These are phyloP conservation scores for Achatina immaculata DNA, from an alignment of 1,140 invertebrate genomes.

Conservation along the genomic window DNA sequence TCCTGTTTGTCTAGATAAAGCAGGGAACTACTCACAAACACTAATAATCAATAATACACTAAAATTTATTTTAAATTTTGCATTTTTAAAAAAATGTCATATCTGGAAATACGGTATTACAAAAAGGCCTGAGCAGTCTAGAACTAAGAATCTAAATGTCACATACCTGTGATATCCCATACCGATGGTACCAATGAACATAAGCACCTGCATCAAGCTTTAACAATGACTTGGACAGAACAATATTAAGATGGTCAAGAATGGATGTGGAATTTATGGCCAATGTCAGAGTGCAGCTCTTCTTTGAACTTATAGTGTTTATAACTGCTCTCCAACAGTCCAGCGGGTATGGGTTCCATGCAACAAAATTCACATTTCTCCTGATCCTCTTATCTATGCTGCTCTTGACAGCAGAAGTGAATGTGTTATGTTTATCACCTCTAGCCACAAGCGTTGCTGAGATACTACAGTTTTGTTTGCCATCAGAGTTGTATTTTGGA, in stretches of 20 bases:
- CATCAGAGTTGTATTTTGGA: slow-evolving; percentile 12
- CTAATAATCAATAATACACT: no score
- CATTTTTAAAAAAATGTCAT: slow-evolving; percentile 12
- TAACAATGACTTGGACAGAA: neutral
- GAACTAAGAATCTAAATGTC: neutral
- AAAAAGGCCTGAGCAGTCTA: neutral
- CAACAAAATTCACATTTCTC: slow-evolving; percentile 14
- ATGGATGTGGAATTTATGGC: slow-evolving; percentile 24
- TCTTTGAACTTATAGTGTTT: slow-evolving; percentile 1
- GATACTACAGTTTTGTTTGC: neutral
- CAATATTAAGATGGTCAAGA: neutral
- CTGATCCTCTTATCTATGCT: slow-evolving; percentile 21
- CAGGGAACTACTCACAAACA: no score
- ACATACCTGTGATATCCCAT: slow-evolving; percentile 36
- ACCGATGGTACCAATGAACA: slow-evolving; percentile 31
- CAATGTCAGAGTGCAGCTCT: slow-evolving; percentile 21
- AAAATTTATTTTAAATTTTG: no score
- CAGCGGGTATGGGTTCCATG: slow-evolving; percentile 30
- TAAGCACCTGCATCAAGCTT: slow-evolving; percentile 28
- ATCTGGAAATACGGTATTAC: neutral
- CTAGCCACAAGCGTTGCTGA: slow-evolving; percentile 19
- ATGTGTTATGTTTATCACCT: slow-evolving; percentile 22
- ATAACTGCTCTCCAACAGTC: slow-evolving; percentile 27
- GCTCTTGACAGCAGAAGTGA: neutral
- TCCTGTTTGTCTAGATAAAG: no score